A percentile compares a stretch with the other conserved stretches of the same genome.
Conservation (phyloP, 2,113 vertebrate species). For the Platycercus adscitus region DNA sequence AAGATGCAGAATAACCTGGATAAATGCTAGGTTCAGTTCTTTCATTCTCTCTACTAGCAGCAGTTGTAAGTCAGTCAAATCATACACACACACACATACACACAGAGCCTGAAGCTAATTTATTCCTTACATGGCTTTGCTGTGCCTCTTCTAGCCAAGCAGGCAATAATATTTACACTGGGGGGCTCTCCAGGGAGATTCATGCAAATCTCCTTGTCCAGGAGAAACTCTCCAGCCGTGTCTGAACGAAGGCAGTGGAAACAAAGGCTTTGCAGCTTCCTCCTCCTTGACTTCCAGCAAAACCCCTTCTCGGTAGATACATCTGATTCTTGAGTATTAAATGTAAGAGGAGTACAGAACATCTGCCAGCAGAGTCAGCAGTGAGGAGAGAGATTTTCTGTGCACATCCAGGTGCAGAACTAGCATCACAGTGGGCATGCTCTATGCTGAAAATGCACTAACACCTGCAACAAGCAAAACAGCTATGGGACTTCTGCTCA, state of each 20-base stretch:
- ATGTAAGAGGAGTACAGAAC: background rate
- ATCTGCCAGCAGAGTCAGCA: background rate
- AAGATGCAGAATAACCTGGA: background rate
- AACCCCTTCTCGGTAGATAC: background rate
- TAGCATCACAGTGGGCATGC: background rate
- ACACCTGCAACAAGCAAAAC: background rate
- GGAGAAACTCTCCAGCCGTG: background rate
- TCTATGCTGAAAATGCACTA: background rate
- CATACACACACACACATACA: no score
- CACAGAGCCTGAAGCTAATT: background rate
- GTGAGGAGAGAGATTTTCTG: background rate
- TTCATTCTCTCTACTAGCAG: background rate
- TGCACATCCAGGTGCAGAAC: fast-evolving
- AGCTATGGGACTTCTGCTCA: background rate
- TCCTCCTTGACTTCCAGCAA: background rate
- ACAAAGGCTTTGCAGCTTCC: background rate
- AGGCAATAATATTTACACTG: background rate
- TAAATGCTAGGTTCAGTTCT: background rate
- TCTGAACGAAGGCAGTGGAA: background rate
- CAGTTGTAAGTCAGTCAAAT: background rate
- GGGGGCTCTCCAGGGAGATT: background rate
- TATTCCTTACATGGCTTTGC: constrained; percentile 14
- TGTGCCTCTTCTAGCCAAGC: background rate
- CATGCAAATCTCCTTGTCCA: background rate
- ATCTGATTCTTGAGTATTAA: background rate